Evolutionary conservation across 1,140 invertebrate genomes (phyloP), one percentile per base, ranked within the genome.

Genomic region (Formica exsecta): DNA sequence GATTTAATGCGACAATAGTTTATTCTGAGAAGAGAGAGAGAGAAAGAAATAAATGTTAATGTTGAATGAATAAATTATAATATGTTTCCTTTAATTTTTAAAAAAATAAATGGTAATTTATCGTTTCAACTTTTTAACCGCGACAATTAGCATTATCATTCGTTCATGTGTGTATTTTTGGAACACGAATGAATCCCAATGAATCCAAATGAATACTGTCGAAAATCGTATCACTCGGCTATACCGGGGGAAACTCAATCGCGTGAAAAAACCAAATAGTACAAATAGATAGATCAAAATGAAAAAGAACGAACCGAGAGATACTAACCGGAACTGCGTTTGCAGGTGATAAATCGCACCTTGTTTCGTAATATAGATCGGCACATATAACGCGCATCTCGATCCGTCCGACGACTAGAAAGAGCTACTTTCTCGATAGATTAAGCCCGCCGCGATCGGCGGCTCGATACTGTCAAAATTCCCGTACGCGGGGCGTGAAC

Each of bases 341-440:
- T 29, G 22, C 61, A 59, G 76, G 88, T 93, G 91, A 94, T 93
- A 92, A 89, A 93, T 93, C 91, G 86, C 80, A 76, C 83, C 85
- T 90, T 88, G 86, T 77, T 90, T 79, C 77, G 70, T 89, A 92
- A 92, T 94, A 91, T 92, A 93, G 89, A 93, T 93, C 89, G 90
- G 87, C 70, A 71, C 11, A 93, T 92, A 88, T 92, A 92, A 92
- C 88, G 85, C 87, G 85, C 48, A 51, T 51, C 16, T 90, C 81
- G 81, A 65, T 85, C 61, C 25, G 71, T 71, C n/a, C 57, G 71
- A 54, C 29, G 79, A 61, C 5, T 70, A 66, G 61, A 85, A 25
- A 59, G 62, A 86, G 85, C 85, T 85, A 88, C 74, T 88, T 85
- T 76, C 90, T 79, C 81, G 85, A 85, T 86, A 73, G 87, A 84